Base-by-base conservation (phyloP, 2,888 invertebrate genomes). In the Odontomyia ornata region DNA sequence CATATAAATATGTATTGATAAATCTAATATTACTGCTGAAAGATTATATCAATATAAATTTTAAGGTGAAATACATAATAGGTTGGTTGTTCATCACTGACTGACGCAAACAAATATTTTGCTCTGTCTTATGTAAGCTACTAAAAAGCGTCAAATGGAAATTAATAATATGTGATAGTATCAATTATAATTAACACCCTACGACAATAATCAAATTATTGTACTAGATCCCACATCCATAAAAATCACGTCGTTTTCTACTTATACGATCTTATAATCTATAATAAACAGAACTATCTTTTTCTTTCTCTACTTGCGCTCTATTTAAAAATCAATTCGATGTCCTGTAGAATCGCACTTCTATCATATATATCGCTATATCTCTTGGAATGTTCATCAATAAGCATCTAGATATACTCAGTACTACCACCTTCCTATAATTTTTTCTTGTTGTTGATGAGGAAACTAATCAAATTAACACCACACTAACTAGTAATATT, bases 1-100 rank as follows among this genome's bases (percentile, higher is more conserved):
- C 64, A 64, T 64, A 64, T 64, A 64, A 64, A 64, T 64, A 64
- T 27, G 64, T 28, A 28, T 11, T 30, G 64, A 64, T 64, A 64
- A 64, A 64, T 64, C 64, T 64, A 52, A 18, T 52, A 52, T 18
- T 64, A 64, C 28, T 60, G 25, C 60, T 30, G 64, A 64, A 36
- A 64, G 30, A 28, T 64, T 64, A 64, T 64, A 18, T 64, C 64
- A 64, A 64, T 64, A 64, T 25, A 64, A 64, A 27, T 64, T 18
- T 64, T 18, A 64, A 64, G 28, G 64, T 64, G 30, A 64, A 64
- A 64, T 64, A 64, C 28, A 64, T 36, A 3, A 28, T 64, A 27
- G 23, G 64, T 13, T 36, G 36, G 36, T 36, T 36, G 36, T 3
- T 36, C 36, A 36, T 36, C 36, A 36, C 36, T 36, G 36, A 36